These are phyloP conservation scores for Archips xylosteana DNA, from an alignment of 2,888 invertebrate genomes.

Conservation along the genomic window DNA sequence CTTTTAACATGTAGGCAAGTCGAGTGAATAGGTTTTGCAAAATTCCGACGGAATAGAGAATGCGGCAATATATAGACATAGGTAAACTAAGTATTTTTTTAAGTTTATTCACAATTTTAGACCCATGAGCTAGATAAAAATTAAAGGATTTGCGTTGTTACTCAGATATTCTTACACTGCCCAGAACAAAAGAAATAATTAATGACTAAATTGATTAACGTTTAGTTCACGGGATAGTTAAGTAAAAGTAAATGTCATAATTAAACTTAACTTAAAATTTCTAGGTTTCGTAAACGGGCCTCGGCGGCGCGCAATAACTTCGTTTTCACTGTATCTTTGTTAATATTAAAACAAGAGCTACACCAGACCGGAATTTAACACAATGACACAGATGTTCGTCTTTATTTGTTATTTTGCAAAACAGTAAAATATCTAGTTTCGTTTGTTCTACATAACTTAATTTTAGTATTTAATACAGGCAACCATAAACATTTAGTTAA, in stretches of 20 bases:
- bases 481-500: conserved; percentile 4
- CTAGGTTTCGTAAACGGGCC: background rate
- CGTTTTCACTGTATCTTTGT: conserved; percentile 8
- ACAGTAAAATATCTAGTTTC: conserved; percentile 13
- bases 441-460: conserved; percentile 32
- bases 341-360: background rate
- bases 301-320: conserved; percentile 9
- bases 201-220: background rate
- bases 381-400: background rate
- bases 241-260: background rate
- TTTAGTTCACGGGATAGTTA: background rate
- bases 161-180: background rate
- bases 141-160: background rate
- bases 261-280: background rate
- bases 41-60: no score
- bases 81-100: no score
- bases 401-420: conserved; percentile 20
- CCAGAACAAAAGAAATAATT: background rate
- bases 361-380: background rate
- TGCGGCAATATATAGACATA: no score
- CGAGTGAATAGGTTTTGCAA: no score
- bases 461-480: conserved; percentile 18
- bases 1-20: no score
- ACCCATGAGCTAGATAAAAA: background rate
- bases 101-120: background rate